Evolutionary conservation across 2,888 invertebrate species (phyloP), one percentile per base, ranked within the genome.

Genomic region (Diadromus collaris): DNA sequence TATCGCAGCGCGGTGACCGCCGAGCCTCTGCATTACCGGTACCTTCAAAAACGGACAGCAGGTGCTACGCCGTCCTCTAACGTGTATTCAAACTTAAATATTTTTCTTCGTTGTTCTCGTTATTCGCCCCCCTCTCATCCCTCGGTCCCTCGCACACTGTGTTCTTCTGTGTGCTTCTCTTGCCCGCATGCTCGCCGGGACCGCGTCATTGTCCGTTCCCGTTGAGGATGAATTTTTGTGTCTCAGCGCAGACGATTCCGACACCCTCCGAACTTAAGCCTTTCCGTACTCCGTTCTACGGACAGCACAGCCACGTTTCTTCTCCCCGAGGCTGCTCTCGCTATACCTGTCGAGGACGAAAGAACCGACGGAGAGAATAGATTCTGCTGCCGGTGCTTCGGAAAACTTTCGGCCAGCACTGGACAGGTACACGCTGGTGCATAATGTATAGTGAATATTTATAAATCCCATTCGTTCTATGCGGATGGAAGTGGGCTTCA

Each of bases 31-130:
- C 29, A 29, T 27, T 6, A 44, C 51, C 64, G 34, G 51, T 70
- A 19, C 58, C 16, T 29, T 29, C 27, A 16, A 7, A 56, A 51
- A 68, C 81, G 79, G 82, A 78, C 84, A 85, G 87, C 87, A 88
- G 87, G 87, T 87, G 86, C 82, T 84, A 71, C 82, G 70, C 72
- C 72, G 78, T 83, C 75, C 82, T 79, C 80, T 78, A n/a, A 21
- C 81, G 41, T 79, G 81, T 79, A 86, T 86, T 87, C 82, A 83
- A 86, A 86, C 84, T 85, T 86, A 88, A 89, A 88, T 88, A 88
- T 88, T 89, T 86, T 87, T 88, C 76, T 51, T 69, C 68, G 72
- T 68, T 73, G 68, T 79, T 79, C 72, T 72, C 72, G 63, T 58
- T 68, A 13, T 64, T n/a, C n/a, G n/a, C 38, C 44, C 24, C 27